Evolutionary conservation across 2,113 vertebrate genomes (phyloP).

Genomic region (Procavia capensis): DNA sequence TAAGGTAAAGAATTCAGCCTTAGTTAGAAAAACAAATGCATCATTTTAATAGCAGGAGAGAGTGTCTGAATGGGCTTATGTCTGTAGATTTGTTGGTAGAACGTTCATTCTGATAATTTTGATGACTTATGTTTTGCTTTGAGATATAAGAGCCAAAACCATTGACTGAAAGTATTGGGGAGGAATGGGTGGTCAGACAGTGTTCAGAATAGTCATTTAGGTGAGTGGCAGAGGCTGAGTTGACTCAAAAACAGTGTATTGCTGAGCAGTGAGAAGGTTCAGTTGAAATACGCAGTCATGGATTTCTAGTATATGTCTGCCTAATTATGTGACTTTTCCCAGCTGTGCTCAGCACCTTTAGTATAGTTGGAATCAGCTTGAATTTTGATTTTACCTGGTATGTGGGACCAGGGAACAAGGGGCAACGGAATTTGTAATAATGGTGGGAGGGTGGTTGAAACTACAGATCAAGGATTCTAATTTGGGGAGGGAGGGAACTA

Average conservation of each 20-base stretch:
- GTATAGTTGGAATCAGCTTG: background rate
- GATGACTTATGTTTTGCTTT: background rate
- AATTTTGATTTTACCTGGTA: slow-evolving; percentile 15
- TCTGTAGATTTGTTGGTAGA: background rate
- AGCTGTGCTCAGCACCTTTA: background rate
- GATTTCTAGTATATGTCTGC: background rate
- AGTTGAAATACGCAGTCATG: background rate
- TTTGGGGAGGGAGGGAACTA: background rate
- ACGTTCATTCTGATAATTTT: background rate
- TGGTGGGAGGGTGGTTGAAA: background rate
- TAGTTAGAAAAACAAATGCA: background rate
- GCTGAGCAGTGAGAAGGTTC: background rate
- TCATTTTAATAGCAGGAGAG: background rate
- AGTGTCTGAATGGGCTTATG: background rate
- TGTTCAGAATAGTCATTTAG: background rate
- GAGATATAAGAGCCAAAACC: background rate
- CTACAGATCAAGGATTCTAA: background rate
- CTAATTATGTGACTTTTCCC: background rate
- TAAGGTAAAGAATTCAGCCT: background rate
- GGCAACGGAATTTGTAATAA: background rate
- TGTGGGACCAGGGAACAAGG: background rate
- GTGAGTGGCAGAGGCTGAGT: background rate
- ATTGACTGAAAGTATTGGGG: background rate
- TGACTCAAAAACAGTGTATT: background rate
- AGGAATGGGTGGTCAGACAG: background rate